These are phyloP conservation scores for Noctua janthe DNA, from an alignment of 2,888 invertebrate genomes.

Conservation along the genomic window DNA sequence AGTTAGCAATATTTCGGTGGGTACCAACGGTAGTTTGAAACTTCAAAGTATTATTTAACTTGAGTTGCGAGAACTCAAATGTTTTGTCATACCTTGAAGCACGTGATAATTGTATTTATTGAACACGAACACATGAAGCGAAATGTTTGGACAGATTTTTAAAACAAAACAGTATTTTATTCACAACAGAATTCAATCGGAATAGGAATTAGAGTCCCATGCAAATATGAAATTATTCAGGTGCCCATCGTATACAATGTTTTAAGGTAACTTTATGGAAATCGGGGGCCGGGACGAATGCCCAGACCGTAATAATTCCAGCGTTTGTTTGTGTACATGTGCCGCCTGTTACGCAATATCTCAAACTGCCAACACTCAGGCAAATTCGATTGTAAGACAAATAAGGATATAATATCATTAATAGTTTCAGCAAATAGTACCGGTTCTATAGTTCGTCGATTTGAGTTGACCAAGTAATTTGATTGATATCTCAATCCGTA, in stretches of 20 bases:
- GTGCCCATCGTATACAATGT: constrained; percentile 61
- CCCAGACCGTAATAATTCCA: constrained; percentile 64
- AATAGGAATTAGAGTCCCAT: constrained; percentile 61
- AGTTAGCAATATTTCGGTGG: constrained; percentile 11
- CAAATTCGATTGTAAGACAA: constrained; percentile 54
- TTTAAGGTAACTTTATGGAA: constrained; percentile 68
- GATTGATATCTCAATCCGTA: constrained; percentile 51
- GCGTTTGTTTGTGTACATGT: constrained; percentile 67
- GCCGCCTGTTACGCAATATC: constrained; percentile 55
- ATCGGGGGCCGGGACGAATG: constrained; percentile 49
- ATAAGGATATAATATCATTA: constrained; percentile 23
- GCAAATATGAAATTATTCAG: constrained; percentile 68
- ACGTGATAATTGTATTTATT: background rate
- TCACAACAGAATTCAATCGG: constrained; percentile 48
- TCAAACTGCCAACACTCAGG: constrained; percentile 44
- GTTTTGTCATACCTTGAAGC: background rate
- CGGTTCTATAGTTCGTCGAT: constrained; percentile 6
- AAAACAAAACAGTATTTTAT: constrained; percentile 20
- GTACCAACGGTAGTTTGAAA: constrained; percentile 24
- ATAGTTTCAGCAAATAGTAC: constrained; percentile 55
- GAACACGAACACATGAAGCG: background rate
- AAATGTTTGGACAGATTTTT: background rate
- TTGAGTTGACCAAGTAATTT: constrained; percentile 27
- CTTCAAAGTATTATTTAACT: constrained; percentile 24
- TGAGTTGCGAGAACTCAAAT: background rate